phyloP scores from a whole-genome alignment of 2,113 vertebrate genomes.

The Verasper variegatus region DNA sequence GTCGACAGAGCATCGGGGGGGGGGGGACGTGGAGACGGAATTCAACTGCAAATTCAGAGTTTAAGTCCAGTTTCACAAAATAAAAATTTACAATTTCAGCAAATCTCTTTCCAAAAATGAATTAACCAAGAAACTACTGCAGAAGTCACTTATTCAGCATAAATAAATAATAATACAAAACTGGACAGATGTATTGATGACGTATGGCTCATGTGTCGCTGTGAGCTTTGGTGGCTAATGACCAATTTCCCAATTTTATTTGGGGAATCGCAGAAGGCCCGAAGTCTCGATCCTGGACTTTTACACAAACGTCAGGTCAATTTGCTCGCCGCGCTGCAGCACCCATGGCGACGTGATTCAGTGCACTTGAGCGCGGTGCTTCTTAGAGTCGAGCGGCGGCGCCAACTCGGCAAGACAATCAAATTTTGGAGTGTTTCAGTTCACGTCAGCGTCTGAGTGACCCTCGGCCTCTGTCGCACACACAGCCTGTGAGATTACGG shows the following conservation, averaged over 20 bases:
- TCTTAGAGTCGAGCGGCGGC: not conserved
- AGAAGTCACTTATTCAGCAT: slow-evolving; percentile 54
- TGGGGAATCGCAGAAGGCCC: slow-evolving; percentile 15
- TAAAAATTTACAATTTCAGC: slow-evolving; percentile 11
- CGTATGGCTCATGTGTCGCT: slow-evolving; percentile 61
- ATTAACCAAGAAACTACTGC: slow-evolving; percentile 42
- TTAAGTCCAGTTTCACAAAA: slow-evolving; percentile 46
- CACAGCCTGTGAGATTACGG: slow-evolving; percentile 38
- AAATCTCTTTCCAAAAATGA: slow-evolving; percentile 35
- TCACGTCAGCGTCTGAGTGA: slow-evolving; percentile 3
- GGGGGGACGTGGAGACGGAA: not conserved
- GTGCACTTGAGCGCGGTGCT: slow-evolving; percentile 3
- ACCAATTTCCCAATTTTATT: not conserved
- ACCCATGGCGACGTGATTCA: not conserved
- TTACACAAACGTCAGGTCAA: not conserved
- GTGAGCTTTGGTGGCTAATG: slow-evolving; percentile 23
- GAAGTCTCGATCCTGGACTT: not conserved
- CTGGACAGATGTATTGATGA: slow-evolving; percentile 45
- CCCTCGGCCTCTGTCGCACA: slow-evolving; percentile 12
- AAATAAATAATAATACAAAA: slow-evolving; percentile 70
- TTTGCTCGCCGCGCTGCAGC: slow-evolving; percentile 9
- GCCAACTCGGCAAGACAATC: not conserved
- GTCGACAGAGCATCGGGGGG: slow-evolving; percentile 25
- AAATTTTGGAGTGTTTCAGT: slow-evolving; percentile 12
- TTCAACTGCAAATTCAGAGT: slow-evolving; percentile 41